Conservation (phyloP, 2,888 invertebrate genomes). For the Monopis laevigella region DNA sequence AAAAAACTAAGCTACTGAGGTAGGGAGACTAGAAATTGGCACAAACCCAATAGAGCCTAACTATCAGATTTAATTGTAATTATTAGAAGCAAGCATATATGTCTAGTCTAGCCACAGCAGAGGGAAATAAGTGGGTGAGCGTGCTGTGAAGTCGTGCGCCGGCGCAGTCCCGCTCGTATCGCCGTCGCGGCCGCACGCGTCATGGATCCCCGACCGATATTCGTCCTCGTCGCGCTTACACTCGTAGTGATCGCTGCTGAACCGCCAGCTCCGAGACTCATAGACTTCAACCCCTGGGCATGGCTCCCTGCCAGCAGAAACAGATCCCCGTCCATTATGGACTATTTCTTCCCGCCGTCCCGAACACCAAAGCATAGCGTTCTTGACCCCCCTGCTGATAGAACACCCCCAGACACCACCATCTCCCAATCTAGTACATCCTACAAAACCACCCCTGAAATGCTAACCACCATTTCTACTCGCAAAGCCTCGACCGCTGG, state of each 20-base stretch:
- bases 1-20: no score
- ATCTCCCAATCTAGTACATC: conserved; percentile 31
- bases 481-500: conserved; percentile 38
- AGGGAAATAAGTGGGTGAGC: conserved; percentile 30
- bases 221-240: conserved; percentile 50
- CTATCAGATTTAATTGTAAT: no score
- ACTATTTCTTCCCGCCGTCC: conserved; percentile 61
- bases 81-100: no score
- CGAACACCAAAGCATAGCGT: conserved; percentile 59
- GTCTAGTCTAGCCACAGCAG: not conserved
- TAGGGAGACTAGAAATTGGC: no score
- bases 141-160: conserved; percentile 31
- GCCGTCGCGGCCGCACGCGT: conserved; percentile 53
- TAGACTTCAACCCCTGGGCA: conserved; percentile 60
- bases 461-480: conserved; percentile 42
- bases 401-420: conserved; percentile 33
- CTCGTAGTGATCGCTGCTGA: conserved; percentile 33
- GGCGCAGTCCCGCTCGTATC: conserved; percentile 59
- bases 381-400: conserved; percentile 50
- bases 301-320: conserved; percentile 52
- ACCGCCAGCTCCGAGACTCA: conserved; percentile 46
- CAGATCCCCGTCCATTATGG: conserved; percentile 58
- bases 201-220: conserved; percentile 41
- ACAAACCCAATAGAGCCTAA: no score
- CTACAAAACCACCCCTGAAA: conserved; percentile 43